Conservation (phyloP, 1,140 invertebrate genomes). For the Drosophila prosaltans region DNA sequence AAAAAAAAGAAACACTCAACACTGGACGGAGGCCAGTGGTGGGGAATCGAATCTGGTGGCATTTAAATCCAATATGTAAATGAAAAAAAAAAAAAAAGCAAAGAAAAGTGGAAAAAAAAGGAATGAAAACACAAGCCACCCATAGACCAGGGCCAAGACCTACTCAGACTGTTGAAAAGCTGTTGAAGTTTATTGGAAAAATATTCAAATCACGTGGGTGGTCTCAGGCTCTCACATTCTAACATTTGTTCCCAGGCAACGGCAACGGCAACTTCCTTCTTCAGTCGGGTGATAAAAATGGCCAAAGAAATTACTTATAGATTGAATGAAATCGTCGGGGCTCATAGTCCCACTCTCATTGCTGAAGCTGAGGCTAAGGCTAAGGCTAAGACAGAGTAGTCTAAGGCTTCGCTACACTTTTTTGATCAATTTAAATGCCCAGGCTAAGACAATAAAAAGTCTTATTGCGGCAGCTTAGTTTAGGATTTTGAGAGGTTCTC, state of each 20-base stretch:
- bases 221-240: conserved; percentile 56
- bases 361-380: neutral
- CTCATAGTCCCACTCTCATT: conserved; percentile 3
- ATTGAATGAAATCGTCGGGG: conserved; percentile 75
- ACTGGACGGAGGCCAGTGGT: conserved; percentile 43
- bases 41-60: conserved; percentile 52
- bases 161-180: conserved; percentile 70
- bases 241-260: neutral
- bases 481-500: conserved; percentile 45
- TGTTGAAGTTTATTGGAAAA: conserved; percentile 82
- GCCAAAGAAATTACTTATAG: conserved; percentile 77
- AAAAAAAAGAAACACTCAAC: conserved; percentile 55
- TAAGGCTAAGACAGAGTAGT: conserved; percentile 6
- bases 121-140: conserved; percentile 62
- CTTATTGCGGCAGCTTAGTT: conserved; percentile 62
- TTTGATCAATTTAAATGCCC: conserved; percentile 78
- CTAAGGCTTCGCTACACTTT: neutral
- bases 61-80: conserved; percentile 81
- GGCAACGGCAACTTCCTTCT: conserved; percentile 36
- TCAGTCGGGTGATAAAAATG: conserved; percentile 67
- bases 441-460: conserved; percentile 73
- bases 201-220: conserved; percentile 82
- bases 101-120: conserved; percentile 55
- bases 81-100: conserved; percentile 42
- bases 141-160: conserved; percentile 24